Percentiles rank a stretch among this genome's conserved stretches.
Evolutionary conservation across 2,113 vertebrate genomes (phyloP).

Genomic region (Salvelinus sp.): DNA sequence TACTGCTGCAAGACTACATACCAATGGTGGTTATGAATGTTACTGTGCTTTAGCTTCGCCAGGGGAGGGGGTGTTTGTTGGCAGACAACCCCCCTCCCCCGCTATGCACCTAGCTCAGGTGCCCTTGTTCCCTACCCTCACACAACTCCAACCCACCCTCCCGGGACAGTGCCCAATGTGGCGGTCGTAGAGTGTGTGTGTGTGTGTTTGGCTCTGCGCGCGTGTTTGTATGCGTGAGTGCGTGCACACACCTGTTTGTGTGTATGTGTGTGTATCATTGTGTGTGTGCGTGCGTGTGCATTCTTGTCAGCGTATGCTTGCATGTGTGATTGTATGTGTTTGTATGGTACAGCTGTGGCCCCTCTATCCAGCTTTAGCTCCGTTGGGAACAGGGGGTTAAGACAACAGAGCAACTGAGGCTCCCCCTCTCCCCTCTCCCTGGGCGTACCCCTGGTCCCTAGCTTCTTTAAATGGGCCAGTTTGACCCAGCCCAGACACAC

Average conservation of each 20-base stretch:
- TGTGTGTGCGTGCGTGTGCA: conserved; percentile 18
- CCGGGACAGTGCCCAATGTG: conserved; percentile 7
- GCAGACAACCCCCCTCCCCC: conserved; percentile 17
- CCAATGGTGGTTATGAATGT: conserved; percentile 13
- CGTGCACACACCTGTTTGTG: not conserved
- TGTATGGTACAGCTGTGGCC: conserved; percentile 14
- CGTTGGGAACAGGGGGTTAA: conserved; percentile 8
- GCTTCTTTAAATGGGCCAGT: conserved; percentile 19
- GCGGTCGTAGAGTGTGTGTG: too few relatives aligned
- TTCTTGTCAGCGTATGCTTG: not conserved
- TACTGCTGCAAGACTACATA: not conserved
- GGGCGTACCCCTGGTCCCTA: not conserved
- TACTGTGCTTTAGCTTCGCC: conserved; percentile 14
- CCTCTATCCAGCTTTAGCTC: conserved; percentile 2
- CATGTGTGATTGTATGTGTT: conserved; percentile 17
- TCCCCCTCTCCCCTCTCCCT: not conserved
- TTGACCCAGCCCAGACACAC: conserved; percentile 14
- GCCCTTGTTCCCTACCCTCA: too few relatives aligned
- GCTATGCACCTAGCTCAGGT: conserved; percentile 5
- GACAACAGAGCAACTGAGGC: not conserved
- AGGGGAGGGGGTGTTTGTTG: conserved; percentile 16
- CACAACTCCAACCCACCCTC: conserved; percentile 14
- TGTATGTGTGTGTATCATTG: conserved; percentile 7
- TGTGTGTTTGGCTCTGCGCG: not conserved
- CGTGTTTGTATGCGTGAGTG: conserved; percentile 4